Base-by-base conservation (phyloP, 2,888 invertebrate species). In the Clistopyga incitator region DNA sequence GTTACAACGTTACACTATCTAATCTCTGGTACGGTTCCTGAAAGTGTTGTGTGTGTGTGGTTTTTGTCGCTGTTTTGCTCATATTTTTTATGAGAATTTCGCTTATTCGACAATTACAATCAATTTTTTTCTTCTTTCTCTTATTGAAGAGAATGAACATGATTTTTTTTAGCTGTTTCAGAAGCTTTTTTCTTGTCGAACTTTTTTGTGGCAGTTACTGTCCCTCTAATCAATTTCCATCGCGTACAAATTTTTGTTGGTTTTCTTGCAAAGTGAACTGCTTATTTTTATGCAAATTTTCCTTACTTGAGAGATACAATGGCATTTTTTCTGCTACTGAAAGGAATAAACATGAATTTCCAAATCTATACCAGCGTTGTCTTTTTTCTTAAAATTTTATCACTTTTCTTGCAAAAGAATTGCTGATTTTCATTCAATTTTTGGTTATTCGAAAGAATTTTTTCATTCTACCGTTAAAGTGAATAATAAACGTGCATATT, bases 11-110 rank as follows among this genome's bases (percentile, higher is more conserved):
- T 52, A 34, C 78, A 52, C 20, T 77, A 78, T 82, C 61, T 52
- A 77, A 38, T 89, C 87, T 87, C 88, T 89, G 86, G 89, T 90
- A 92, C 90, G 89, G 90, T 91, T 92, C 91, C 91, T 92, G 90
- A 89, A 87, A 86, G 84, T 87, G 78, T 78, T 38, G 54, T 47
- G 34, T 50, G 56, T 34, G 56, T 34, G 54, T 61, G 38, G 45
- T 71, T 79, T 20, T 71, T 65, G 29, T 61, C 77, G 67, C 68
- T 8, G 11, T 78, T 68, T 29, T 61, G 70, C 47, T 13, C 61
- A 20, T 74, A 70, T 25, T 64, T 54, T 47, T 80, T 38, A n/a
- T 38, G 56, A 71, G 15, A 61, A 65, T 64, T 59, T 81, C 50
- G 70, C 45, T 54, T 13, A 47, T 54, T 59, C 45, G 18, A 74